Percentiles rank a stretch among this genome's conserved stretches.
These are phyloP conservation scores for Chamaea fasciata DNA, from an alignment of 2,113 vertebrate genomes.

Conservation along the genomic window DNA sequence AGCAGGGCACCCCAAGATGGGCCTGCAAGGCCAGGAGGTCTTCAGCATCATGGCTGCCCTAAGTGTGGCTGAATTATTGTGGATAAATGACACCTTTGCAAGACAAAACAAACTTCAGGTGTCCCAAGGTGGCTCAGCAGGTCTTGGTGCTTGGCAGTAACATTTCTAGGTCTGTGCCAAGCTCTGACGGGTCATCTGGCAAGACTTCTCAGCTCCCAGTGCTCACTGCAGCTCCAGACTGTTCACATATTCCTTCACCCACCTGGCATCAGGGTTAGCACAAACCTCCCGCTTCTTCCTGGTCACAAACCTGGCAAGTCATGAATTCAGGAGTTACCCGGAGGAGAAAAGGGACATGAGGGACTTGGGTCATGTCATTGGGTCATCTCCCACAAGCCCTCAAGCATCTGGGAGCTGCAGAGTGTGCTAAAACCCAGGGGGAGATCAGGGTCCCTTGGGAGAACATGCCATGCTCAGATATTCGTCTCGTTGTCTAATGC, in stretches of 20 bases:
- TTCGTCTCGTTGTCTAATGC: neutral
- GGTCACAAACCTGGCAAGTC: slow-evolving; percentile 33
- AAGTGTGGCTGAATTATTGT: neutral
- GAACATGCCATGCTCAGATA: neutral
- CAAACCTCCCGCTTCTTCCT: slow-evolving; percentile 15
- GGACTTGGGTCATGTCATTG: neutral
- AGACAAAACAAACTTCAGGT: neutral
- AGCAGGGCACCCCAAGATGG: neutral
- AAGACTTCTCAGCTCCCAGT: neutral
- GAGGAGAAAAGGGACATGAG: neutral
- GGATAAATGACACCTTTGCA: neutral
- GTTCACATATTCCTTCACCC: slow-evolving; percentile 33
- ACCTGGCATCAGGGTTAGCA: neutral
- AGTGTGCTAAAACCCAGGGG: neutral
- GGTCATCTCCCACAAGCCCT: neutral
- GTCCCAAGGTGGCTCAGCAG: neutral
- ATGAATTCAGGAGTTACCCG: neutral
- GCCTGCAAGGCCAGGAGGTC: neutral
- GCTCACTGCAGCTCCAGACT: slow-evolving; percentile 34
- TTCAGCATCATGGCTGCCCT: neutral
- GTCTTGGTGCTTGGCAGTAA: neutral
- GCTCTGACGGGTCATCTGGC: neutral
- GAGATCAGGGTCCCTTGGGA: neutral
- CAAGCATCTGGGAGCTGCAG: neutral
- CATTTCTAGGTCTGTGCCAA: neutral